Base-by-base conservation (phyloP, 1,140 invertebrate genomes). In the Trichonephila clavipes region DNA sequence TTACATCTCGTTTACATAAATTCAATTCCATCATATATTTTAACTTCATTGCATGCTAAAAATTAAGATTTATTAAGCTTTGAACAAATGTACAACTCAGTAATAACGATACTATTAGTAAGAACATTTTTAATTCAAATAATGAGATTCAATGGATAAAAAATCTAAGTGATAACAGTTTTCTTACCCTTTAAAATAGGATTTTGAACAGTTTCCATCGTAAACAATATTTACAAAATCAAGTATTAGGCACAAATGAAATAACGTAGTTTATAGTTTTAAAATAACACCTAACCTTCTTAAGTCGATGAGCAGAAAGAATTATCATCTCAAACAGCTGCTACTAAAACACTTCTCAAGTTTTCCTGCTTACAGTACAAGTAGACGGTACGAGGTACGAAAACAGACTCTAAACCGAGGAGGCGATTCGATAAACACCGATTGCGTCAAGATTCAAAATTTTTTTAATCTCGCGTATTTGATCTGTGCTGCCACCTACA, bases 371-470 rank as follows among this genome's bases (percentile, higher is more conserved):
- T 69, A 18, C 24, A 34, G 72, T 77, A 77, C 72, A 6, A 77
- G 72, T 77, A 77, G 34, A 40, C 72, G 72, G 72, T 18, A 16
- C 72, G 72, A 77, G 72, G 72, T 34, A 21, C n/a, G n/a, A 69
- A 14, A n/a, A 69, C 24, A 24, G 21, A 10, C n/a, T n/a, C 21
- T 14, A 2, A 69, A 69, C 12, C 6, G n/a, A 24, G 24, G n/a
- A 69, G 66, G n/a, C 21, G 66, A 69, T 69, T 24, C n/a, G 66
- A 62, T 62, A 69, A 28, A 69, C 66, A 69, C n/a, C 21, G 66
- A 69, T 69, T 69, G 66, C 66, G 66, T 69, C 21, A 69, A 69
- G 66, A 69, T 69, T 69, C 24, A 69, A 69, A 40, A 69, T 14
- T 69, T 69, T n/a, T 69, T 69, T 0, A 18, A 77, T 14, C 72